These are phyloP conservation scores for Zaprionus africanus DNA, from an alignment of 1,140 invertebrate species.

Conservation along the genomic window DNA sequence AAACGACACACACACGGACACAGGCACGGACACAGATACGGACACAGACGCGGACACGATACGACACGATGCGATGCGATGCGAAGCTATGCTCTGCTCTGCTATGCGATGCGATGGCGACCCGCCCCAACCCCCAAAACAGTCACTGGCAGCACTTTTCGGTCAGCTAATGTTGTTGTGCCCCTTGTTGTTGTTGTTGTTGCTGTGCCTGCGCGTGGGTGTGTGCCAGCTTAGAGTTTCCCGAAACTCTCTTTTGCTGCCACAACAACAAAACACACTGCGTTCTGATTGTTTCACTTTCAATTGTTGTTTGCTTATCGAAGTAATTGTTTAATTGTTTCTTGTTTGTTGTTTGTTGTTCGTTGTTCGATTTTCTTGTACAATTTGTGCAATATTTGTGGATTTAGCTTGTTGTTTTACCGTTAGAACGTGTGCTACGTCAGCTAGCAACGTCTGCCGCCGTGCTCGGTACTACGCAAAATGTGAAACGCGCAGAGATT, in stretches of 20 bases:
- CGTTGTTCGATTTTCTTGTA: neutral
- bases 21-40: no score
- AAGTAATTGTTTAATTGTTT: neutral
- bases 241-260: no score
- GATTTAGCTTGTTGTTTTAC: neutral
- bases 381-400: slow-evolving; percentile 12
- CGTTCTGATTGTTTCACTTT: no score
- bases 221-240: neutral
- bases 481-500: slow-evolving; percentile 49
- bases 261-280: no score
- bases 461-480: slow-evolving; percentile 49
- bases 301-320: neutral
- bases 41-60: no score
- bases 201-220: neutral
- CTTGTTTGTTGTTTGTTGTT: neutral
- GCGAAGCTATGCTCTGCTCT: neutral
- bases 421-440: slow-evolving; percentile 33
- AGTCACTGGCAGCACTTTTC: neutral
- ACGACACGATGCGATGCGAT: neutral
- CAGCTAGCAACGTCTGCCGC: slow-evolving; percentile 42
- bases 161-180: neutral
- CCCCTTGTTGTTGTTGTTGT: neutral
- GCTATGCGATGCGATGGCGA: neutral
- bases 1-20: no score
- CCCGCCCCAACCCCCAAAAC: neutral